Evolutionary conservation across 1,140 invertebrate genomes (phyloP).

Genomic region (Monochamus saltuarius): DNA sequence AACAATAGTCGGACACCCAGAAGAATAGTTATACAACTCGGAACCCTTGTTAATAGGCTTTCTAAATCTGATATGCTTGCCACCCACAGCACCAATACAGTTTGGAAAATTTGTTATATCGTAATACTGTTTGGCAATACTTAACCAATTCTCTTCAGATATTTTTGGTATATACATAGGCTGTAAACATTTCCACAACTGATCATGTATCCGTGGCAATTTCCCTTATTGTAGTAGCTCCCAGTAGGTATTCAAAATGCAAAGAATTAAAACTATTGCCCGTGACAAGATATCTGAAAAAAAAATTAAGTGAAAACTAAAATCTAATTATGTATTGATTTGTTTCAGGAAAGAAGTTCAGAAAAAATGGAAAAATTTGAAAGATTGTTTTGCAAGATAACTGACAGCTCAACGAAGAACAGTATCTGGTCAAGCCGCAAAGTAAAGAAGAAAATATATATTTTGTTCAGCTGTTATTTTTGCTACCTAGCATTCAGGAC

Average conservation of each 20-base stretch:
- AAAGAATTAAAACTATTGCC: constrained; percentile 11
- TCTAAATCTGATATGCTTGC: no score
- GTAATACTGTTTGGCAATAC: constrained; percentile 13
- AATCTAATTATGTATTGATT: constrained; percentile 7
- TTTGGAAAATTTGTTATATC: constrained; percentile 47
- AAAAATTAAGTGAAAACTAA: constrained; percentile 2
- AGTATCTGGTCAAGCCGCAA: constrained; percentile 24
- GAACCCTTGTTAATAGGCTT: no score
- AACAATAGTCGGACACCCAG: background rate
- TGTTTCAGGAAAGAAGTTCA: constrained; percentile 10
- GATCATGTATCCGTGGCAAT: constrained; percentile 15
- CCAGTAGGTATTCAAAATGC: constrained; percentile 16
- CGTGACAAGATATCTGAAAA: constrained; percentile 23
- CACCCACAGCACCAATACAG: constrained; percentile 48
- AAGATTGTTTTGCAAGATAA: constrained; percentile 23
- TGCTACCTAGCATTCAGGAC: constrained; percentile 23
- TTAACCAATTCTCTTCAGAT: constrained; percentile 2
- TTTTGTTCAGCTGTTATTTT: constrained; percentile 22
- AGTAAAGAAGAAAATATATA: constrained; percentile 23
- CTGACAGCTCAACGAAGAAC: constrained; percentile 22
- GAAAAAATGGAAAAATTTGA: constrained; percentile 20
- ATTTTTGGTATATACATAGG: constrained; percentile 13
- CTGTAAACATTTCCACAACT: constrained; percentile 15
- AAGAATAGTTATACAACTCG: constrained; percentile 34
- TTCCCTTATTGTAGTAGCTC: constrained; percentile 13